phyloP scores from a whole-genome alignment of 1,140 invertebrate species.

The Sminthurides bifidus region DNA sequence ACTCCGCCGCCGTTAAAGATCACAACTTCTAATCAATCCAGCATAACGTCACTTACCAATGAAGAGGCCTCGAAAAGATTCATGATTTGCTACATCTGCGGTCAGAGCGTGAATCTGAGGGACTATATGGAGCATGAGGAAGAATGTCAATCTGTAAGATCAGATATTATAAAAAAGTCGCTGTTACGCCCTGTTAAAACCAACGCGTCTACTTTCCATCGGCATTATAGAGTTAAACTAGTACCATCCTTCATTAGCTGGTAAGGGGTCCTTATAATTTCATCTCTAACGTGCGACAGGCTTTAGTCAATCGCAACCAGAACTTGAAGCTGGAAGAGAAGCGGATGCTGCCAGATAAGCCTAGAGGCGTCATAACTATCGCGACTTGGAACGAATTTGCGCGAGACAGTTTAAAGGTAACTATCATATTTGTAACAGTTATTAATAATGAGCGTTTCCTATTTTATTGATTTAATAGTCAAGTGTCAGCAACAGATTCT shows the following conservation, averaged over 20 bases:
- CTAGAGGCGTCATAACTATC: slow-evolving; percentile 2
- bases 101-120: background rate
- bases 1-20: background rate
- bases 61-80: slow-evolving; percentile 1
- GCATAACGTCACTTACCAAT: background rate
- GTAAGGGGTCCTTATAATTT: background rate
- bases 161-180: no score
- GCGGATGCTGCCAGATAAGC: background rate
- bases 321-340: background rate
- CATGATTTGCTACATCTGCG: slow-evolving; percentile 1
- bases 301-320: background rate
- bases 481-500: background rate
- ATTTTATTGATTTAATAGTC: background rate
- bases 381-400: slow-evolving; percentile 6
- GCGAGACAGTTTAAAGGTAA: background rate
- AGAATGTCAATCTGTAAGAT: background rate
- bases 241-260: slow-evolving; percentile 6
- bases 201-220: background rate
- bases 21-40: slow-evolving; percentile 2
- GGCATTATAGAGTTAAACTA: background rate
- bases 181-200: no score
- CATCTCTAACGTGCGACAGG: background rate
- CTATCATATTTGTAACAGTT: background rate
- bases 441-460: background rate
- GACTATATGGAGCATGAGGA: background rate